phyloP scores from a whole-genome alignment of 2,888 invertebrate species.

The Heliconius aoede region DNA sequence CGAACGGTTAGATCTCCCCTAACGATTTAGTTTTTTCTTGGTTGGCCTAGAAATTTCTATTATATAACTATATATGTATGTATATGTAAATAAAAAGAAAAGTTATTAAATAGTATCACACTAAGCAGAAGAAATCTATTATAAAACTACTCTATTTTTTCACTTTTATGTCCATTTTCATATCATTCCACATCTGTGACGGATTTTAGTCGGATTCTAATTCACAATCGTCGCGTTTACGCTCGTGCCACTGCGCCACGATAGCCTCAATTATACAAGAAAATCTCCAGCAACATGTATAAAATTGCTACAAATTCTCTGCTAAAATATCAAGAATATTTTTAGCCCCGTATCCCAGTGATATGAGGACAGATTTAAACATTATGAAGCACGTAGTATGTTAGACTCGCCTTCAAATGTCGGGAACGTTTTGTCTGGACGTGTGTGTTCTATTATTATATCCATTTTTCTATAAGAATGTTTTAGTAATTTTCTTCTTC shows the following conservation, averaged over 20 bases:
- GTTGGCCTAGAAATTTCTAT: not conserved
- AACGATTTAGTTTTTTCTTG: constrained; percentile 12
- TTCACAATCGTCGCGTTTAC: not conserved
- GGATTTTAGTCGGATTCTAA: not conserved
- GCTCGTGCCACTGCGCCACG: not conserved
- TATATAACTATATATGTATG: not conserved
- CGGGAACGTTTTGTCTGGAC: constrained; percentile 22
- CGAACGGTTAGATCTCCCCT: constrained; percentile 30
- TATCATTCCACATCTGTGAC: no score
- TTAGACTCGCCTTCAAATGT: constrained; percentile 3
- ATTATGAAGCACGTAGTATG: constrained; percentile 27
- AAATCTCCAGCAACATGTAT: not conserved
- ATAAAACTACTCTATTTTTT: no score
- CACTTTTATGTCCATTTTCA: no score
- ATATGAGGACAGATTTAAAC: constrained; percentile 20
- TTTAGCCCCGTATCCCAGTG: constrained; percentile 13
- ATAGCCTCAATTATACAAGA: not conserved
- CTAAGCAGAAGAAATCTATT: no score
- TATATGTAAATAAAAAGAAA: not conserved
- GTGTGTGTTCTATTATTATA: constrained; percentile 15
- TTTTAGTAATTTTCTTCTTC: not conserved
- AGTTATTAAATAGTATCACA: not conserved
- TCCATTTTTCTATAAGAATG: not conserved
- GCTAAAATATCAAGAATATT: constrained; percentile 18
- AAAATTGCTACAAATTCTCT: not conserved